Base-by-base conservation (phyloP, 2,888 invertebrate genomes). In the Poecilus cupreus region DNA sequence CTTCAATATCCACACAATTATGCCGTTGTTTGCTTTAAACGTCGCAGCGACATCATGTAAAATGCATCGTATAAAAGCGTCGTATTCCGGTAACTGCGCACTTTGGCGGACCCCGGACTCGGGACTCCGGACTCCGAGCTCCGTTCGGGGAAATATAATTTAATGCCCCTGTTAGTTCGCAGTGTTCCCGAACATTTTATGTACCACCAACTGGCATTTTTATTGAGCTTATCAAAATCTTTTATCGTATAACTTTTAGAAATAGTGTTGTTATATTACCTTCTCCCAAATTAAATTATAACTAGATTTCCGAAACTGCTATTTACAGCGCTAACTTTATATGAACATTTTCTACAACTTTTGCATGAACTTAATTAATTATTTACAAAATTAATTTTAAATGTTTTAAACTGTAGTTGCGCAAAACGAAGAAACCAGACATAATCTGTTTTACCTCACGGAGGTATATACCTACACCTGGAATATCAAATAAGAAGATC, bases 181-280 rank as follows among this genome's bases (percentile, higher is more conserved):
- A 51, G 16, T 32, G 51, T 51, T 75, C 51, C 72, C 32, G 32
- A 74, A 74, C 74, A 74, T 74, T 75, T 75, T 75, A 75, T 75
- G 18, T 51, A 75, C 75, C 75, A 75, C 75, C 75, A 75, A 75
- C 75, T 75, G 75, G 51, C 75, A 75, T 75, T 75, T 75, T 75
- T 75, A 75, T 75, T 75, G 75, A 51, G 75, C 75, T 75, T 75
- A 75, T 75, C 75, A 75, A 75, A 75, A 75, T 75, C 75, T 75
- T 75, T 75, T 75, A 75, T 75, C 75, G 75, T 20, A 32, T 11
- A 75, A 75, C 26, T 75, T 75, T 75, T 49, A 75, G 75, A 51
- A 51, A 75, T 75, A 75, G 75, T 75, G 75, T 51, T 51, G 75
- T 49, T 75, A 75, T 75, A 51, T 75, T 51, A 54, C 51, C 75